phyloP scores from a whole-genome alignment of 2,797 vertebrate species.

The Peromyscus attwateri region DNA sequence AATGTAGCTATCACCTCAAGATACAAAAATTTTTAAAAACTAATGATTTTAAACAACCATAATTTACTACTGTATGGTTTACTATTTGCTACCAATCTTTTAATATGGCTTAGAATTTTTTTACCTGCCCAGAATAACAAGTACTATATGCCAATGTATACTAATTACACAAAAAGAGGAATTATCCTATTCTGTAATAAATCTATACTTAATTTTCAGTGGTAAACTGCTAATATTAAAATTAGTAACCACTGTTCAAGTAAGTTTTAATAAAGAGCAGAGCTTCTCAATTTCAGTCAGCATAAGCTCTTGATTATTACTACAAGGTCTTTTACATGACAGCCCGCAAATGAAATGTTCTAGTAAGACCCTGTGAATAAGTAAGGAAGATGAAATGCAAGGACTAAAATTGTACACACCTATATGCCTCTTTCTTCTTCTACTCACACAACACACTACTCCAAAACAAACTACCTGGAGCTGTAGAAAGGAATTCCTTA shows the following conservation, averaged over 20 bases:
- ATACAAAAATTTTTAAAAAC: neutral
- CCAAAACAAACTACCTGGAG: slow-evolving; percentile 48
- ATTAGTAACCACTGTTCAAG: slow-evolving; percentile 57
- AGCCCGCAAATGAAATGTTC: slow-evolving; percentile 49
- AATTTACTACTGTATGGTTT: neutral
- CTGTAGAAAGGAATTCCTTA: slow-evolving; percentile 23
- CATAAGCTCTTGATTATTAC: slow-evolving; percentile 28
- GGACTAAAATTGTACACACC: neutral
- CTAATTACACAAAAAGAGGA: slow-evolving; percentile 3
- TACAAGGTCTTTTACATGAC: slow-evolving; percentile 29
- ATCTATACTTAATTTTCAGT: slow-evolving; percentile 49
- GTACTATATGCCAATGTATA: slow-evolving; percentile 25
- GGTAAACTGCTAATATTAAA: slow-evolving; percentile 72
- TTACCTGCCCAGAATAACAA: slow-evolving; percentile 8
- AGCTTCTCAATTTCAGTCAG: slow-evolving; percentile 59
- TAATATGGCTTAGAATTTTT: slow-evolving; percentile 14
- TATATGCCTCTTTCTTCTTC: neutral
- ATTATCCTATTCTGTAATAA: slow-evolving; percentile 5
- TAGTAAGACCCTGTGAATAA: slow-evolving; percentile 13
- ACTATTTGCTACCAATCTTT: slow-evolving; percentile 31
- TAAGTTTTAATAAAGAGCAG: slow-evolving; percentile 42
- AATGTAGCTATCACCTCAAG: slow-evolving; percentile 49
- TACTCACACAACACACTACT: neutral
- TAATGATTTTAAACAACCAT: slow-evolving; percentile 37
- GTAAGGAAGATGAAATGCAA: slow-evolving; percentile 21